Percentiles rank a stretch among this genome's conserved stretches.
These are phyloP conservation scores for Gymnocypris eckloni DNA, from an alignment of 2,797 vertebrate species.

Conservation along the genomic window DNA sequence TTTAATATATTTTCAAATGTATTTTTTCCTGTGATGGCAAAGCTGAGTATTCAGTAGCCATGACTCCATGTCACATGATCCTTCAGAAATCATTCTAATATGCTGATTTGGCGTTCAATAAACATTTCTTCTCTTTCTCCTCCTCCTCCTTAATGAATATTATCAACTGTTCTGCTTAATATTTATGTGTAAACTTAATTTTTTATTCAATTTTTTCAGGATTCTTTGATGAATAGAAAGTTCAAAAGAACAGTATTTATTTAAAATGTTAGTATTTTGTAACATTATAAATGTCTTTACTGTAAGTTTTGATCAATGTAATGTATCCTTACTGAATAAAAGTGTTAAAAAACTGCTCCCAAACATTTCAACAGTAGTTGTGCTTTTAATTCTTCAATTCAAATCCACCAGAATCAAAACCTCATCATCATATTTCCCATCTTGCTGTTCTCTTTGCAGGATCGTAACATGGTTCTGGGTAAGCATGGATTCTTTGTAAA, in stretches of 20 bases:
- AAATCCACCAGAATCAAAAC: not conserved
- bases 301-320: not conserved
- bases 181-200: not conserved
- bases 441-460: slow-evolving; percentile 72
- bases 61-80: not conserved
- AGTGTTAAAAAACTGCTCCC: not conserved
- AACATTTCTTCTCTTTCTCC: not conserved
- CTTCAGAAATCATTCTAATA: not conserved
- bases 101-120: not conserved
- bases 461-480: slow-evolving; percentile 97
- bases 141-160: not conserved
- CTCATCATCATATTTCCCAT: not conserved
- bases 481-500: slow-evolving; percentile 98
- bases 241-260: not conserved
- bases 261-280: not conserved
- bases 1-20: no score
- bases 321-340: not conserved
- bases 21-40: not conserved
- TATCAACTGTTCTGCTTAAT: not conserved
- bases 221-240: not conserved
- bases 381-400: not conserved
- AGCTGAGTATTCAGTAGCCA: not conserved
- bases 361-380: not conserved
- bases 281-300: not conserved
- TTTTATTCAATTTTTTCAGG: not conserved